Percentiles rank a stretch among this genome's conserved stretches.
phyloP scores from a whole-genome alignment of 2,113 vertebrate species.

The Sorex araneus region DNA sequence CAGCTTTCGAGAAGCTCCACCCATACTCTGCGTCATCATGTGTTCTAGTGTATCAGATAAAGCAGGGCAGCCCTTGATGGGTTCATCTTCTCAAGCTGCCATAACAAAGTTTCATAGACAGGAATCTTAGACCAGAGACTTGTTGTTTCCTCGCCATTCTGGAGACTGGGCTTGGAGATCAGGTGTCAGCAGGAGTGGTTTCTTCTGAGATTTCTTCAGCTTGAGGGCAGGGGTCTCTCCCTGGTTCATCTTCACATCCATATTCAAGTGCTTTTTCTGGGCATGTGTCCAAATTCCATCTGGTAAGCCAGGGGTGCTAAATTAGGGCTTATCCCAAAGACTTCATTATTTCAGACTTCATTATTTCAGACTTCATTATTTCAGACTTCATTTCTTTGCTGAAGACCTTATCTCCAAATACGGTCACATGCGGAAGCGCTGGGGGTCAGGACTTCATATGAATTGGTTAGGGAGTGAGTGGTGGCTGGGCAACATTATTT shows the following conservation, averaged over 20 bases:
- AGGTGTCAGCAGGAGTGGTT: no score
- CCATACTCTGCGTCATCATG: not conserved
- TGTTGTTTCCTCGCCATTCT: not conserved
- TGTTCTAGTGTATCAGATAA: not conserved
- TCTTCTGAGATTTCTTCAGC: not conserved
- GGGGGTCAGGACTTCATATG: not conserved
- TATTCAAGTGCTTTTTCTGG: not conserved
- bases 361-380: no score
- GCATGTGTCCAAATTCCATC: not conserved
- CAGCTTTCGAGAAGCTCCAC: not conserved
- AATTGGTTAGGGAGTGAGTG: not conserved
- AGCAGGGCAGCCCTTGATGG: not conserved
- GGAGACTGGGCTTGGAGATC: not conserved
- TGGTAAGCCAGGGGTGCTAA: not conserved
- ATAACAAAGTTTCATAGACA: no score
- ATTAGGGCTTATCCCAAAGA: not conserved
- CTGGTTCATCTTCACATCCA: no score
- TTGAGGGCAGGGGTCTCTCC: no score
- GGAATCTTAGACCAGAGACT: not conserved
- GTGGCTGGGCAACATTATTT: no score
- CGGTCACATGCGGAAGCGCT: not conserved
- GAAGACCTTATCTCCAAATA: not conserved
- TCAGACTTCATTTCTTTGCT: not conserved
- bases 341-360: no score
- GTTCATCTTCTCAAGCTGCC: not conserved